phyloP scores from a whole-genome alignment of 2,113 vertebrate species.

The Eurypyga helias region DNA sequence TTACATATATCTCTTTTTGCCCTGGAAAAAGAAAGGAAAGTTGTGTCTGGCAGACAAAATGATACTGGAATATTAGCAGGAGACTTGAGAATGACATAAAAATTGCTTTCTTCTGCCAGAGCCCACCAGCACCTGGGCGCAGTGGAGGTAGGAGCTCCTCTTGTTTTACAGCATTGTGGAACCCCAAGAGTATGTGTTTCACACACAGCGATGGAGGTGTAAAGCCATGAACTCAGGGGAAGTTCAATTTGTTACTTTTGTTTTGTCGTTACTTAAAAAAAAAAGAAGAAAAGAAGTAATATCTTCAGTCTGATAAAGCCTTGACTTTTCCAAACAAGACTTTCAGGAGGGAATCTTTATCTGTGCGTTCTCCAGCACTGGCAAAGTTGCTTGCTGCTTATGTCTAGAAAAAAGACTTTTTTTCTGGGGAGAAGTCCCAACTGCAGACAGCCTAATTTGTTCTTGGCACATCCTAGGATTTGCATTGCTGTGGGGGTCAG shows the following conservation, averaged over 20 bases:
- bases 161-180: neutral
- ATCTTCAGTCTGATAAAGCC: neutral
- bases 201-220: neutral
- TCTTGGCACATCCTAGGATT: conserved; percentile 57
- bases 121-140: neutral
- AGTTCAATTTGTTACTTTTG: neutral
- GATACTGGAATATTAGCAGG: conserved; percentile 8
- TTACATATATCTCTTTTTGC: neutral
- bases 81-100: neutral
- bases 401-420: neutral
- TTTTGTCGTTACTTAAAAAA: neutral
- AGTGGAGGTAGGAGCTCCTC: neutral
- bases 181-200: neutral
- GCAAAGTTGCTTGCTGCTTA: conserved; percentile 29
- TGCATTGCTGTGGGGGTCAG: conserved; percentile 37
- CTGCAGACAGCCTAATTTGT: conserved; percentile 70
- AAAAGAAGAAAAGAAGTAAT: neutral
- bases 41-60: neutral
- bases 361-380: neutral
- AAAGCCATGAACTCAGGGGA: neutral
- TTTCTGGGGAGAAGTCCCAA: conserved; percentile 16
- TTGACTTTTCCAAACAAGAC: neutral
- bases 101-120: neutral
- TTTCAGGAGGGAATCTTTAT: conserved; percentile 3
- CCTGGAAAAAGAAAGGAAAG: neutral